Percentiles rank a stretch among this genome's conserved stretches.
Conservation (phyloP, 2,113 vertebrate species). For the Alexandromys fortis region DNA sequence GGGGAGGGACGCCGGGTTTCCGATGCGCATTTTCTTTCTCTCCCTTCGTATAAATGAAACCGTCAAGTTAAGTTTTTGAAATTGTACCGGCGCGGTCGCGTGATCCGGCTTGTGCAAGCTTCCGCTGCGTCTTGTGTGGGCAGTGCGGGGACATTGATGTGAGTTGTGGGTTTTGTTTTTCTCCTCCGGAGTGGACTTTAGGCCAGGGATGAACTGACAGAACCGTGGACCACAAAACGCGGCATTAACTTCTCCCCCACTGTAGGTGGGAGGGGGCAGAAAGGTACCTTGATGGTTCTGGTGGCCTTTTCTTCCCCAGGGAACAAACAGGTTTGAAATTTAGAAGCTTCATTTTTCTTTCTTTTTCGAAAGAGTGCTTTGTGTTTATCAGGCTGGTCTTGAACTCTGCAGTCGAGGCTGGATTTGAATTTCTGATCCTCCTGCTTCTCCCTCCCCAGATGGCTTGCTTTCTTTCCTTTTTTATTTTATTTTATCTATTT, state of each 20-base stretch:
- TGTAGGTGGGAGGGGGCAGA: neutral
- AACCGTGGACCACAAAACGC: neutral
- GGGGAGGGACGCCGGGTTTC: neutral
- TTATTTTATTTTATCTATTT: neutral
- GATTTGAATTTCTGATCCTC: neutral
- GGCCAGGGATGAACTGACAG: constrained; percentile 52
- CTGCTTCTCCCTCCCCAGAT: neutral
- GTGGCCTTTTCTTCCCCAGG: neutral
- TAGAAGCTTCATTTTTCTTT: neutral
- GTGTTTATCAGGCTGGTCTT: neutral
- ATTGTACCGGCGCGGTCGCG: neutral
- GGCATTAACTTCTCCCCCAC: neutral
- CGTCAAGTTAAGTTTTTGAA: neutral
- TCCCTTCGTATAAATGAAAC: neutral
- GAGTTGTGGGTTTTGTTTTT: neutral
- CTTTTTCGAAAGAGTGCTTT: neutral
- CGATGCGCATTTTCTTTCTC: neutral
- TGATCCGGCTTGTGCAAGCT: neutral
- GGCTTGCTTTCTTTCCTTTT: neutral
- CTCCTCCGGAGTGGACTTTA: neutral
- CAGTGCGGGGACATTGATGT: neutral
- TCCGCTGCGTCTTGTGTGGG: neutral
- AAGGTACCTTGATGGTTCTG: neutral
- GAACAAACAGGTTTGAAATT: neutral
- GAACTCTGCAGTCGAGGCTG: neutral